A percentile compares a stretch with the other conserved stretches of the same genome.
These are phyloP conservation scores for Speoplatyrhinus poulsoni DNA, from an alignment of 2,113 vertebrate genomes.

Conservation along the genomic window DNA sequence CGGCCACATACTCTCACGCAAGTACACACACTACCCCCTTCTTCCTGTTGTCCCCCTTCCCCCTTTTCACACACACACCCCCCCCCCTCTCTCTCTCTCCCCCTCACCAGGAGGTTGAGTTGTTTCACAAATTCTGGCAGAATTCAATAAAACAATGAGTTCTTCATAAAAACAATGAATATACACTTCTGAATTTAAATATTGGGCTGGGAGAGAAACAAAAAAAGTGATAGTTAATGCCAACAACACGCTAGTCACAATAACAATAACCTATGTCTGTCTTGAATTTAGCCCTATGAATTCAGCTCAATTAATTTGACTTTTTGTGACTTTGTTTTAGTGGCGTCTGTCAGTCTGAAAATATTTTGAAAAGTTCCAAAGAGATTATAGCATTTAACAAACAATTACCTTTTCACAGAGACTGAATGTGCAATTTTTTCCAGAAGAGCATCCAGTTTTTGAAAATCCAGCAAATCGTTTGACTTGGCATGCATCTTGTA, in stretches of 20 bases:
- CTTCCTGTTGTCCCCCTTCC: conserved; percentile 34
- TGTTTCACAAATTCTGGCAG: conserved; percentile 52
- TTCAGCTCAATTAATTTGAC: conserved; percentile 12
- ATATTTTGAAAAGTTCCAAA: conserved; percentile 14
- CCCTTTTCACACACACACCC: conserved; percentile 28
- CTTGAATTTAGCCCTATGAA: conserved; percentile 1
- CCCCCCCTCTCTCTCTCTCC: conserved; percentile 37
- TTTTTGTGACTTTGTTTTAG: background rate
- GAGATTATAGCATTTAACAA: conserved; percentile 8
- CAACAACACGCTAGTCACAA: conserved; percentile 34
- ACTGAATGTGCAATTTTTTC: conserved; percentile 82
- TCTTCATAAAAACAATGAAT: conserved; percentile 39
- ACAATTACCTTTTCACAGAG: conserved; percentile 80
- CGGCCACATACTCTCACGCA: conserved; percentile 49
- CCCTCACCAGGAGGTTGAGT: conserved; percentile 64
- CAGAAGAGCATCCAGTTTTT: conserved; percentile 81
- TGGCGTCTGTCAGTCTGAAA: background rate
- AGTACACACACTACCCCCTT: conserved; percentile 43
- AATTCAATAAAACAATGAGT: conserved; percentile 64
- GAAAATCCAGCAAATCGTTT: conserved; percentile 82
- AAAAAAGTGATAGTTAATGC: conserved; percentile 2
- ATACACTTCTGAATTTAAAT: conserved; percentile 21
- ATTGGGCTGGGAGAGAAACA: background rate
- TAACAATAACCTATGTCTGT: conserved; percentile 25
- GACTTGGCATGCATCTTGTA: conserved; percentile 83